Conservation (phyloP, 2,888 invertebrate species). For the Latrodectus elegans region DNA sequence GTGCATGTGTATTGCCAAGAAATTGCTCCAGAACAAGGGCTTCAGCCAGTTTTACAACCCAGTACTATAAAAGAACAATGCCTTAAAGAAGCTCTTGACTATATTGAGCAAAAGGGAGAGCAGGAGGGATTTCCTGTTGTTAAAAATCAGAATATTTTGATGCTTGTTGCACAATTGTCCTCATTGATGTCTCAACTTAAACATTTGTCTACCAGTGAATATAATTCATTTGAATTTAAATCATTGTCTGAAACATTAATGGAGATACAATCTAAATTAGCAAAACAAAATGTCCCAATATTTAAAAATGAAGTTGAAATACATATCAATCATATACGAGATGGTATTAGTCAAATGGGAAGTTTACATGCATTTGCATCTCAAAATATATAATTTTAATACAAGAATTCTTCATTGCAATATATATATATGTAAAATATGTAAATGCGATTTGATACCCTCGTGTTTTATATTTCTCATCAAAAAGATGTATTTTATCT, state of each 20-base stretch:
- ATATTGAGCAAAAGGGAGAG: slow-evolving; percentile 79
- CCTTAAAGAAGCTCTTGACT: slow-evolving; percentile 86
- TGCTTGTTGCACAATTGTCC: slow-evolving; percentile 89
- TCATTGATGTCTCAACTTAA: slow-evolving; percentile 89
- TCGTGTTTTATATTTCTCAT: no score
- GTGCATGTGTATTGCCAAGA: slow-evolving; percentile 89
- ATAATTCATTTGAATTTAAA: slow-evolving; percentile 90
- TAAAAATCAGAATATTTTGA: slow-evolving; percentile 78
- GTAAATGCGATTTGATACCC: no score
- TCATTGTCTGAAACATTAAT: slow-evolving; percentile 93
- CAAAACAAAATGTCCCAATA: slow-evolving; percentile 81
- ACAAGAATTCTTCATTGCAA: background rate
- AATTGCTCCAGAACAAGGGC: slow-evolving; percentile 89
- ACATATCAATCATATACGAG: slow-evolving; percentile 90
- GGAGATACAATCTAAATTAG: slow-evolving; percentile 87
- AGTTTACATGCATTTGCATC: slow-evolving; percentile 71
- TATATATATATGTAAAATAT: no score
- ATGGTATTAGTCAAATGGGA: slow-evolving; percentile 70
- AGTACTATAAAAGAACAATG: slow-evolving; percentile 91
- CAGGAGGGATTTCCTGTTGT: slow-evolving; percentile 70
- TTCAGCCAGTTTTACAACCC: slow-evolving; percentile 89
- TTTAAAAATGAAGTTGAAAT: slow-evolving; percentile 89
- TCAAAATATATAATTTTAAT: slow-evolving; percentile 42
- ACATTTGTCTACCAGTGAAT: slow-evolving; percentile 76
- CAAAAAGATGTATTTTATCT: no score